Percentiles rank a stretch among this genome's conserved stretches.
Evolutionary conservation across 2,888 invertebrate genomes (phyloP).

Genomic region (Microctonus brassicae): DNA sequence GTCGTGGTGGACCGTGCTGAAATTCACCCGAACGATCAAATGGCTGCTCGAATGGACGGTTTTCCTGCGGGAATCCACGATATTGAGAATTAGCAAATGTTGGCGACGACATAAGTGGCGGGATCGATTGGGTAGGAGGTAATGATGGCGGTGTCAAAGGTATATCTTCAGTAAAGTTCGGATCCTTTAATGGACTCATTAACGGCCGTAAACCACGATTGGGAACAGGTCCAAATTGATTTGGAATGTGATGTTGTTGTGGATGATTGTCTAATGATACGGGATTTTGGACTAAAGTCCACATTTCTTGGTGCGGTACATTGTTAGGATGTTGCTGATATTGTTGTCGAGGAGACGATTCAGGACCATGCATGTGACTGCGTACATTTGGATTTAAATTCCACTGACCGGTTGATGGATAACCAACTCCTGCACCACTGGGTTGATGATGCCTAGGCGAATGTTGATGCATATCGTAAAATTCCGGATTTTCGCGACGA

Average conservation of each 20-base stretch:
- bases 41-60: slow-evolving; percentile 41
- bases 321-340: slow-evolving; percentile 29
- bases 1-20: slow-evolving; percentile 44
- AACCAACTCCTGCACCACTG: not conserved
- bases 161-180: slow-evolving; percentile 27
- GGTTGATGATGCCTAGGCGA: slow-evolving; percentile 39
- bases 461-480: slow-evolving; percentile 31
- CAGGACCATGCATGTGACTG: slow-evolving; percentile 26
- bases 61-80: slow-evolving; percentile 41
- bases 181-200: slow-evolving; percentile 39
- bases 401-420: slow-evolving; percentile 32
- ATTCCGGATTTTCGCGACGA: slow-evolving; percentile 35
- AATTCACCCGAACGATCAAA: slow-evolving; percentile 53
- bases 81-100: slow-evolving; percentile 34
- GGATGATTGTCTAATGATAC: slow-evolving; percentile 43
- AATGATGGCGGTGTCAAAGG: slow-evolving; percentile 11
- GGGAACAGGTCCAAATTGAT: slow-evolving; percentile 40
- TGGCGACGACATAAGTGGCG: slow-evolving; percentile 32
- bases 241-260: slow-evolving; percentile 22
- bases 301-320: slow-evolving; percentile 46
- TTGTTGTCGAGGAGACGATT: slow-evolving; percentile 36
- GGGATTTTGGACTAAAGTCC: slow-evolving; percentile 46
- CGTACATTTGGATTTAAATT: slow-evolving; percentile 34
- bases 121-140: slow-evolving; percentile 19
- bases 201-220: slow-evolving; percentile 37